phyloP scores from a whole-genome alignment of 2,888 invertebrate species.

The Leptopilina drosophilae region DNA sequence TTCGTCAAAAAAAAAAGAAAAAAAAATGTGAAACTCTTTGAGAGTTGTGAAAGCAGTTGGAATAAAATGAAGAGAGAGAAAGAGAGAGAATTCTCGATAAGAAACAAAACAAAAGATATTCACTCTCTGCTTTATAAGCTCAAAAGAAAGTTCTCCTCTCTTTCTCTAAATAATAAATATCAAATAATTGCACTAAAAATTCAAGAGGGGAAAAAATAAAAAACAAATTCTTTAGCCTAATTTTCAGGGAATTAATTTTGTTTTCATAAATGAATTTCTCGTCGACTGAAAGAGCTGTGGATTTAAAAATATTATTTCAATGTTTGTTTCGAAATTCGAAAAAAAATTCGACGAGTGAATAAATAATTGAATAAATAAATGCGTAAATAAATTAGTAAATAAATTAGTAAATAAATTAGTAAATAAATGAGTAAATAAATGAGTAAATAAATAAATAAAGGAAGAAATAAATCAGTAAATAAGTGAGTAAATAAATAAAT shows the following conservation, averaged over 20 bases:
- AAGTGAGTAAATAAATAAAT: too few species aligned
- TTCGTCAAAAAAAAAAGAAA: neutral
- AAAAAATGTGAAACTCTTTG: neutral
- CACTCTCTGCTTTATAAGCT: slow-evolving; percentile 5
- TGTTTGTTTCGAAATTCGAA: neutral
- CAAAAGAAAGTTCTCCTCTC: neutral
- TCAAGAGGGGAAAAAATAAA: neutral
- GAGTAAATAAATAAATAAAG: too few species aligned
- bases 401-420: too few species aligned
- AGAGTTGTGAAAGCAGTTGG: neutral
- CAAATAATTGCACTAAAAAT: neutral
- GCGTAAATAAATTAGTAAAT: too few species aligned
- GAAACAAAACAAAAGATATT: slow-evolving; percentile 7
- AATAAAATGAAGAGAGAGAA: neutral
- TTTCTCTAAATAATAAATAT: neutral
- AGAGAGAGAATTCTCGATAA: neutral
- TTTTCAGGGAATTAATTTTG: neutral
- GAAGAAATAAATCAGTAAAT: too few species aligned
- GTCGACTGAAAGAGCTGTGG: too few species aligned
- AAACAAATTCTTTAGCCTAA: neutral
- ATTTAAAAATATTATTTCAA: neutral
- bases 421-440: too few species aligned
- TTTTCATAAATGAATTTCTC: neutral
- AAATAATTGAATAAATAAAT: too few species aligned
- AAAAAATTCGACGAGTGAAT: too few species aligned